Evolutionary conservation across 2,113 vertebrate genomes (phyloP), one percentile per base, ranked within the genome.

Genomic region (Upupa epops): DNA sequence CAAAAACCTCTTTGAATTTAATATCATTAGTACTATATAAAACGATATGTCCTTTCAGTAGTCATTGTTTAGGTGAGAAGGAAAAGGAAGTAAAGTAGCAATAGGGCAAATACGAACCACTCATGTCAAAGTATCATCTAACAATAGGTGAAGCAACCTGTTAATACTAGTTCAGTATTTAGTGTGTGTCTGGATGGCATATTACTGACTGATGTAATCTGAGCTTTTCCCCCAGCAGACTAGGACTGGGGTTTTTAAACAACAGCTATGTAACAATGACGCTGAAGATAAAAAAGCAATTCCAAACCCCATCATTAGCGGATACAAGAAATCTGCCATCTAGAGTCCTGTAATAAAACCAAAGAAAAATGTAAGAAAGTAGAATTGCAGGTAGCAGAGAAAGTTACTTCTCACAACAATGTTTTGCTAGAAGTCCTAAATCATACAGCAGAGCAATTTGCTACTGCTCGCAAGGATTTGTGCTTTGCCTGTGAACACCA

Each of bases 111-210:
- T 15, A 42, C 40, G 15, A 93, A 94, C 51, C 11, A 86, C 45
- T 81, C 40, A 0, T 65, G 61, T 86, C 52, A 79, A 75, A 89
- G 45, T 58, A 63, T 13, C 51, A 21, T 65, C 58, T 77, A 94
- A 89, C 81, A 91, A 34, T 24, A 83, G 71, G 40, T 72, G 82
- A 86, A 93, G n/a, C 88, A 87, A 81, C 28, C 36, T 54, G 11
- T 80, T 94, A 76, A 74, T 88, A 63, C 60, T 68, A 86, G 37
- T 91, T 89, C 29, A 73, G 13, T 80, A 83, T 65, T 91, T 91
- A 89, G 18, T 89, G 45, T 68, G 84, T 72, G 80, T 86, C 74
- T 88, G 91, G 77, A 71, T 93, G 86, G 78, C 73, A 82, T 92
- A 79, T 64, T 84, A 92, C 92, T 94, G 83, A 94, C 61, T 78